Evolutionary conservation across 2,113 vertebrate genomes (phyloP).

Genomic region (Clarias magur): DNA sequence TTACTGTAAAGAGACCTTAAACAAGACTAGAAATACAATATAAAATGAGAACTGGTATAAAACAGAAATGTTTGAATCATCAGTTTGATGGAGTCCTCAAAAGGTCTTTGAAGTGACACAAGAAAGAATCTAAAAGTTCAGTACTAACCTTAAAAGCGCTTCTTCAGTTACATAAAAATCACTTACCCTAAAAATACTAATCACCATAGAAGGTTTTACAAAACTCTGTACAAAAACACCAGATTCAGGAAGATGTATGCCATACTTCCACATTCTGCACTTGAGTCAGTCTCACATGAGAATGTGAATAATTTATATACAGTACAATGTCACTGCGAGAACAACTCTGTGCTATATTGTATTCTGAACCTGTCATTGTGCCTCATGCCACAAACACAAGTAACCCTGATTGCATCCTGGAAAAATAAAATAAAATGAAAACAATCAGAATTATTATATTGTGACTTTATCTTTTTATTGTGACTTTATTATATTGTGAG

Average conservation of each 20-base stretch:
- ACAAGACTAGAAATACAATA: neutral
- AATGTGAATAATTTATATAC: slow-evolving; percentile 28
- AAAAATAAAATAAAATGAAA: neutral
- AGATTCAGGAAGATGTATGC: slow-evolving; percentile 12
- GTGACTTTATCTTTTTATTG: neutral
- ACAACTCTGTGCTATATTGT: neutral
- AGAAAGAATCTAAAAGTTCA: neutral
- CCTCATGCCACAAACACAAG: neutral
- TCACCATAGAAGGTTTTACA: neutral
- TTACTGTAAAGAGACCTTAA: neutral
- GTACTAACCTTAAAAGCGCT: neutral
- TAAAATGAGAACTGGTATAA: neutral
- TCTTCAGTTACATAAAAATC: neutral
- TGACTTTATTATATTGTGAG: too few species aligned
- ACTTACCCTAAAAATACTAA: slow-evolving; percentile 6
- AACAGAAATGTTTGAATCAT: neutral
- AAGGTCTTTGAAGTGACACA: neutral
- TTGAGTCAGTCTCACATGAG: slow-evolving; percentile 51
- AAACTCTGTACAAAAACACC: neutral
- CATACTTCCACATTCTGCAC: slow-evolving; percentile 37
- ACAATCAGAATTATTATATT: neutral
- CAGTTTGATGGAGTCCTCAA: neutral
- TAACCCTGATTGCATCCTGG: neutral
- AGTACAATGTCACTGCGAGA: neutral
- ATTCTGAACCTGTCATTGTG: neutral